Conservation (phyloP, 2,113 vertebrate species). For the human region DNA sequence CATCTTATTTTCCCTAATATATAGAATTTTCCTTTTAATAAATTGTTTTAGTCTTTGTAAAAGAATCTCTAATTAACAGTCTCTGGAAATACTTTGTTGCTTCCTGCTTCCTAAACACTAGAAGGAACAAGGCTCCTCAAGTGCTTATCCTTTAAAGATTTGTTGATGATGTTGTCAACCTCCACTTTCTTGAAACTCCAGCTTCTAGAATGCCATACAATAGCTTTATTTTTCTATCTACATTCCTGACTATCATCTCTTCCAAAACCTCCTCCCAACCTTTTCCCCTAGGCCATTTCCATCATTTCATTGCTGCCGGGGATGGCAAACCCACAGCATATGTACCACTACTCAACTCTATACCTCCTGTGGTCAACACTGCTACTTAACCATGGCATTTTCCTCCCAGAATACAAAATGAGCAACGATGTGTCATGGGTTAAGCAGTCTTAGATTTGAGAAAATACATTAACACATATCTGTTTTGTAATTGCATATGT, state of each 20-base stretch:
- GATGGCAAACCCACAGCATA: not conserved
- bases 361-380: not conserved
- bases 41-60: conserved; percentile 32
- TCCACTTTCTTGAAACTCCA: not conserved
- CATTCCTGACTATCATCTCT: not conserved
- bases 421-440: not conserved
- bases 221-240: not conserved
- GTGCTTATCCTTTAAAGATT: not conserved
- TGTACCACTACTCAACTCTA: not conserved
- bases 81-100: not conserved
- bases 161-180: not conserved
- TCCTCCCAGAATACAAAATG: not conserved
- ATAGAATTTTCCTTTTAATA: not conserved
- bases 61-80: not conserved
- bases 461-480: not conserved
- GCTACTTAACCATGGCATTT: not conserved
- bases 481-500: not conserved
- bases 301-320: not conserved
- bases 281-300: not conserved
- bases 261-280: not conserved
- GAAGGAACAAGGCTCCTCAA: not conserved
- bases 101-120: not conserved
- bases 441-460: not conserved
- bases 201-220: not conserved
- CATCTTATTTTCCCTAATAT: not conserved